These are phyloP conservation scores for Troides aeacus DNA, from an alignment of 2,888 invertebrate species.

Conservation along the genomic window DNA sequence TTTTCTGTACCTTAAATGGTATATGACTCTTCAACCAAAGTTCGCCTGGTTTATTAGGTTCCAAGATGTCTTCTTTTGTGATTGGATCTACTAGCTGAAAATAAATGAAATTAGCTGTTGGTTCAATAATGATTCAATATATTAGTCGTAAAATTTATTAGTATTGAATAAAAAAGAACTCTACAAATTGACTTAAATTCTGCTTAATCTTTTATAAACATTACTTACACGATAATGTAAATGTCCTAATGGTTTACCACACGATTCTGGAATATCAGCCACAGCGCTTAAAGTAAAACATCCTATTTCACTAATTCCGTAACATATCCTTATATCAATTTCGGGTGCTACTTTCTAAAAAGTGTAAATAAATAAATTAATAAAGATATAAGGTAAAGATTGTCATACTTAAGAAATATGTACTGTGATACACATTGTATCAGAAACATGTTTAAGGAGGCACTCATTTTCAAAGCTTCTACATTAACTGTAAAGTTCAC, in stretches of 20 bases:
- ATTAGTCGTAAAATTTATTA: too few species aligned
- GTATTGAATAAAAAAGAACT: too few species aligned
- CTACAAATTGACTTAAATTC: too few species aligned
- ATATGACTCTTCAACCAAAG: constrained; percentile 54
- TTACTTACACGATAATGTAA: constrained; percentile 55
- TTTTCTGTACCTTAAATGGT: constrained; percentile 30
- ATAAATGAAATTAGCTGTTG: not conserved
- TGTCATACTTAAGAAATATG: too few species aligned
- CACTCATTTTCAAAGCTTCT: too few species aligned
- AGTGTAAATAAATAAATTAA: too few species aligned
- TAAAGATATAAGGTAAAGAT: too few species aligned
- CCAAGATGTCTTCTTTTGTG: constrained; percentile 49
- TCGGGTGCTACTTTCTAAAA: constrained; percentile 52
- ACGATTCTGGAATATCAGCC: constrained; percentile 39
- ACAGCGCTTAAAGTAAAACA: constrained; percentile 46
- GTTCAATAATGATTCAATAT: too few species aligned
- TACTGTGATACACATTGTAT: too few species aligned
- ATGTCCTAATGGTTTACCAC: constrained; percentile 52
- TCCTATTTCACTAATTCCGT: constrained; percentile 61
- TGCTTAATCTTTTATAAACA: too few species aligned
- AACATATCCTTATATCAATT: constrained; percentile 48
- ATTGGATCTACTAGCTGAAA: constrained; percentile 60
- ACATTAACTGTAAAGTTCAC: too few species aligned
- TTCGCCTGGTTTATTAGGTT: constrained; percentile 61
- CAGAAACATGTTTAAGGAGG: too few species aligned